A percentile compares a stretch with the other conserved stretches of the same genome.
phyloP scores from a whole-genome alignment of 1,140 invertebrate species.

The Zaprionus davidi region DNA sequence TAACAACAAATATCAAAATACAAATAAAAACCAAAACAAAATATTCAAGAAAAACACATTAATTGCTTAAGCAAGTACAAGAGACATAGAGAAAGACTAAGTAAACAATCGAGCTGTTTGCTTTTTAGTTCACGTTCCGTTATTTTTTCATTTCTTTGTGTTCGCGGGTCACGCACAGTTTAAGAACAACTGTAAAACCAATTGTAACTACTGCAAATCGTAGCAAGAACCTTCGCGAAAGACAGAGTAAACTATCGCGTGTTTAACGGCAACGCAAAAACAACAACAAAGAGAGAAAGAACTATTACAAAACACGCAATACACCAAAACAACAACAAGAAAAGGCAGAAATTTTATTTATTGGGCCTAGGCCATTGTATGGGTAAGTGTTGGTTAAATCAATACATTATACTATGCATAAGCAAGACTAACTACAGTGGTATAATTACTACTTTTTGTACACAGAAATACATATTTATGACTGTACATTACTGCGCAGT shows the following conservation, averaged over 20 bases:
- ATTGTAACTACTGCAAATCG: conserved; percentile 33
- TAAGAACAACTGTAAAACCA: conserved; percentile 48
- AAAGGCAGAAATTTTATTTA: conserved; percentile 66
- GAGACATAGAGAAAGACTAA: conserved; percentile 27
- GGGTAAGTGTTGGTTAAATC: conserved; percentile 72
- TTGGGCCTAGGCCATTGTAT: conserved; percentile 84
- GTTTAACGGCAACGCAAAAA: neutral
- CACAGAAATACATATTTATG: neutral
- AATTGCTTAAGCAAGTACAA: conserved; percentile 5
- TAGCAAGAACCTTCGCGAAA: conserved; percentile 2
- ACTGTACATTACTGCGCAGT: neutral
- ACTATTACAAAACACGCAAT: conserved; percentile 32
- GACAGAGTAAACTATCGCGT: conserved; percentile 1
- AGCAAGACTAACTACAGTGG: neutral
- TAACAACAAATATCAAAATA: neutral
- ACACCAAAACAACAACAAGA: conserved; percentile 31
- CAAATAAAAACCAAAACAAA: conserved; percentile 7
- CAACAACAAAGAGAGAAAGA: neutral
- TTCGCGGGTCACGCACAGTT: conserved; percentile 49
- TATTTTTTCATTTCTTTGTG: conserved; percentile 74
- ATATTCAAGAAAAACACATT: conserved; percentile 11
- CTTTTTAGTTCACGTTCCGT: conserved; percentile 70
- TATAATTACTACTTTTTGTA: neutral
- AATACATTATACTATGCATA: neutral
- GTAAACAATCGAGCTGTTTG: conserved; percentile 63